Conservation (phyloP, 2,113 vertebrate species). For the Camelus bactrianus region DNA sequence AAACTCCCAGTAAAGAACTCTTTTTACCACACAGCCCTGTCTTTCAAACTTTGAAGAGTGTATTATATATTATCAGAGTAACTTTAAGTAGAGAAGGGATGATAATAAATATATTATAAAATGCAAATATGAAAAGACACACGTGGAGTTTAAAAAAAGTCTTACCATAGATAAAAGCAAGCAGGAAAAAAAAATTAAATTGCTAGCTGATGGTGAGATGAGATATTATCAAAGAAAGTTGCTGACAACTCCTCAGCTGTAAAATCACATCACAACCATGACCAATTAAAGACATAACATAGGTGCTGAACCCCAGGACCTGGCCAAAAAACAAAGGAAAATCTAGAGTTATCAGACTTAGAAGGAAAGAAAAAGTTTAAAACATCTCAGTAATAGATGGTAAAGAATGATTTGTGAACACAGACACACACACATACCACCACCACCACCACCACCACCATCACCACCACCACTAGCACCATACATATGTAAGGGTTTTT, state of each 20-base stretch:
- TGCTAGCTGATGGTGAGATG: background rate
- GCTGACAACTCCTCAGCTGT: background rate
- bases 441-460: background rate
- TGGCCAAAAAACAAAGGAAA: background rate
- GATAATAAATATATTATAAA: background rate
- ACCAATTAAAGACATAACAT: background rate
- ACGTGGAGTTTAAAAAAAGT: background rate
- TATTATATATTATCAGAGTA: background rate
- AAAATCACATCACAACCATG: background rate
- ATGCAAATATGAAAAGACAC: constrained; percentile 29
- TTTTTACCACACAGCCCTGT: background rate
- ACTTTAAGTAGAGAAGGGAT: background rate
- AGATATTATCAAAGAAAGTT: background rate
- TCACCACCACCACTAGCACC: background rate
- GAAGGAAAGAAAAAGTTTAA: background rate
- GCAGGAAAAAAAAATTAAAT: background rate
- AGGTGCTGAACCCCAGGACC: background rate
- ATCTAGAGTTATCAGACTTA: background rate
- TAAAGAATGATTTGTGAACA: background rate
- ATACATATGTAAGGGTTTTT: background rate
- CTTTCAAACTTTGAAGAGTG: background rate
- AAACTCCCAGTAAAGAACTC: background rate
- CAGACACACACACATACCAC: fast-evolving
- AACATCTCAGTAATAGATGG: background rate
- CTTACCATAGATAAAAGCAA: background rate